Evolutionary conservation across 2,888 invertebrate genomes (phyloP), one percentile per base, ranked within the genome.

Genomic region (Trissoscelio sp.): DNA sequence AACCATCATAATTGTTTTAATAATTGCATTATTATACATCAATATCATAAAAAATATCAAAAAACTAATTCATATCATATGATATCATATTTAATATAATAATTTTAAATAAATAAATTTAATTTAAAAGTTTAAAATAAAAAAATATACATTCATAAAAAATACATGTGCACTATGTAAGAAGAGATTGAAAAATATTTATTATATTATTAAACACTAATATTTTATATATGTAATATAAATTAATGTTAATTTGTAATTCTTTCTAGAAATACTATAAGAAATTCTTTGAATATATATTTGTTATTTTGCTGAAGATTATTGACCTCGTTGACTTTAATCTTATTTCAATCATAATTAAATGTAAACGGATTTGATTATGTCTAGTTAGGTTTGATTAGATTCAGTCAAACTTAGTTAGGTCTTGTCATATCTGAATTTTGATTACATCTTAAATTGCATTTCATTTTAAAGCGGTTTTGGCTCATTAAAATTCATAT

Each of bases 341-440:
- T 67, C 42, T 57, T 20, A 57, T 70, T 70, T 57, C 34, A 70
- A 58, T 34, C 57, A 46, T 70, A 57, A 58, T 70, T 57, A 70
- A 46, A 57, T 22, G 46, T 5, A 46, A 57, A 48, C 46, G 22
- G 69, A 55, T 46, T 57, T 58, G 46, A 70, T 70, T 70, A 57
- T 34, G 44, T 57, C 34, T 70, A 57, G 46, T 46, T 57, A 44
- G 46, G 31, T 46, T 22, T 58, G 69, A 70, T 70, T 70, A 70
- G 46, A 70, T 70, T 70, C 34, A 42, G 57, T 58, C 46, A 57
- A 67, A 70, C 57, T 37, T 57, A 18, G 34, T 70, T 70, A 70
- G n/a, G 16, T 20, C 46, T 46, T 37, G 44, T 57, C 69, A 24
- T 46, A 70, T 70, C 69, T 58, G 57, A 57, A 70, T 69, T 57